A percentile compares a stretch with the other conserved stretches of the same genome.
Evolutionary conservation across 2,888 invertebrate species (phyloP).

Genomic region (Megaustenia siamemsis): DNA sequence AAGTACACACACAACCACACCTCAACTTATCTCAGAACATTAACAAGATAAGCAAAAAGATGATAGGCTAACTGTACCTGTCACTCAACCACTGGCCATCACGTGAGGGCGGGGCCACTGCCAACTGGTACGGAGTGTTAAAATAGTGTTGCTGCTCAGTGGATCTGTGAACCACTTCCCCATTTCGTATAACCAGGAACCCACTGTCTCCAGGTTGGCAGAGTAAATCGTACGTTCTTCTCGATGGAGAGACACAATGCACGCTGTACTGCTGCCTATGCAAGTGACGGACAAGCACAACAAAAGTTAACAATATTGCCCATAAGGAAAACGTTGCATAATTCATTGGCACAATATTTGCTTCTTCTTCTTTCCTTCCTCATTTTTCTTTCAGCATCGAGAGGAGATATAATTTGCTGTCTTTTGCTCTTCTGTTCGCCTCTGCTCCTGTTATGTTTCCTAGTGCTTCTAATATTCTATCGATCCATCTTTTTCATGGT

Average conservation of each 20-base stretch:
- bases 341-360: too few relatives aligned
- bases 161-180: conserved; percentile 89
- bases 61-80: conserved; percentile 83
- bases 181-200: conserved; percentile 87
- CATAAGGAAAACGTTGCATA: too few relatives aligned
- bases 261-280: conserved; percentile 96
- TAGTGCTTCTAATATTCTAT: too few relatives aligned
- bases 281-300: too few relatives aligned
- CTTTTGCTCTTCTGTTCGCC: too few relatives aligned
- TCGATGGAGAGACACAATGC: conserved; percentile 94
- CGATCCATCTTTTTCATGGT: too few relatives aligned
- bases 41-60: not conserved
- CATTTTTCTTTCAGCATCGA: too few relatives aligned
- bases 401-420: too few relatives aligned
- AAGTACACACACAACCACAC: too few relatives aligned
- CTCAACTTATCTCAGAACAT: not conserved
- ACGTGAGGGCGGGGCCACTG: conserved; percentile 93
- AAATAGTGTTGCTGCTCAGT: conserved; percentile 99
- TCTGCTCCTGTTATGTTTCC: too few relatives aligned
- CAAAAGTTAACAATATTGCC: too few relatives aligned
- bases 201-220: conserved; percentile 99
- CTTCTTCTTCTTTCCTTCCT: too few relatives aligned
- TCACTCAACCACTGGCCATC: conserved; percentile 91
- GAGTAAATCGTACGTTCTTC: conserved; percentile 94
- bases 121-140: conserved; percentile 98